These are phyloP conservation scores for Opisthocomus hoazin DNA, from an alignment of 2,113 vertebrate genomes.

Conservation along the genomic window DNA sequence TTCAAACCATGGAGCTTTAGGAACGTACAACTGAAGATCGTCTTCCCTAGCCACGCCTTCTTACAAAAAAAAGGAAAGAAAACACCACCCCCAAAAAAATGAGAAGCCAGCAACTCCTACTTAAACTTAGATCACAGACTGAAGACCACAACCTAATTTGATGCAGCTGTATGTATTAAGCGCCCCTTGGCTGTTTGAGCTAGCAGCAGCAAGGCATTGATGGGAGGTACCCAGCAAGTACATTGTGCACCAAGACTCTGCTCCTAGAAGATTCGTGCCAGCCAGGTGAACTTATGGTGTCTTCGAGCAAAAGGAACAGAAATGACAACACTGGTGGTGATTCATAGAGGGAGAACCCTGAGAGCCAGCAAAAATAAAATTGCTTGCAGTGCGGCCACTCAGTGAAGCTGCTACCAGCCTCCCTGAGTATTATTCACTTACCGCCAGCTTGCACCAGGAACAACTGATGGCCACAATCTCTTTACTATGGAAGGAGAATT, in stretches of 20 bases:
- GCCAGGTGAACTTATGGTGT: neutral
- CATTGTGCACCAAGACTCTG: neutral
- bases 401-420: neutral
- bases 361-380: neutral
- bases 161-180: neutral
- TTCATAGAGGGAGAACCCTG: neutral
- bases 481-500: constrained; percentile 97
- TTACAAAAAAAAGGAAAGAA: neutral
- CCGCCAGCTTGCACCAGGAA: constrained; percentile 98
- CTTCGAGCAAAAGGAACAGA: neutral
- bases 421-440: constrained; percentile 66
- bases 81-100: neutral
- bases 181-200: neutral
- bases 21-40: neutral
- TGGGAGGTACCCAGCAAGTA: neutral
- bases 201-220: neutral
- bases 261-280: neutral
- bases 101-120: neutral
- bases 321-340: neutral
- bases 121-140: neutral
- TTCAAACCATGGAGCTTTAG: neutral
- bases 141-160: neutral
- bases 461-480: constrained; percentile 99
- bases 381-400: too few species aligned
- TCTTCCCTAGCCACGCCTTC: neutral